Evolutionary conservation across 1,140 invertebrate genomes (phyloP), one percentile per base, ranked within the genome.

Genomic region (Spodoptera litura): DNA sequence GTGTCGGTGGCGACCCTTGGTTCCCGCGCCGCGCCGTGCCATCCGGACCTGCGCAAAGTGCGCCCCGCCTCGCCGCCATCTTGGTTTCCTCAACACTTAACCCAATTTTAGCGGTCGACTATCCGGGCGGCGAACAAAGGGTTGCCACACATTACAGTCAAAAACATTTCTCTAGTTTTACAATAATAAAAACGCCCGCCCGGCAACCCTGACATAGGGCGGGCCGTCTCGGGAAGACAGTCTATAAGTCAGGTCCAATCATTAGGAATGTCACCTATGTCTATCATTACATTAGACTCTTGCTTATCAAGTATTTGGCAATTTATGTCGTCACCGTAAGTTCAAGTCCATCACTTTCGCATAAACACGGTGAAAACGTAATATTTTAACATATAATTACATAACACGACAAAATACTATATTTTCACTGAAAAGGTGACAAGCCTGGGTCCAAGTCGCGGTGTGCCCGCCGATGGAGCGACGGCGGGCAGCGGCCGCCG

Each of bases 71-170:
- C 59, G 78, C 84, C 83, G 86, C 88, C 89, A 88, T 93, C 88
- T 93, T 92, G 90, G 85, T 89, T 91, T 75, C 72, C 72, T 62
- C 27, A 88, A 91, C 88, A 92, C 91, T 93, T 92, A 92, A 93
- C 91, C 93, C 89, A 93, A 83, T 88, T 93, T 85, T 83, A 53
- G 77, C 64, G 78, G 71, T 68, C 77, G 79, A 81, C 80, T 62
- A 49, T 62, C 73, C 56, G 8, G 79, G 72, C 86, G 85, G 78
- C 80, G 87, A 88, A 92, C 90, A 92, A 91, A 90, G 74, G 74
- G 74, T 55, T 52, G 35, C 62, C 74, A 61, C 62, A 58, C 62
- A 25, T n/a, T 58, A 77, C 56, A 74, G 38, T 62, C 72, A 61
- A 73, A 87, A 88, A 66, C 74, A 58, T 55, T 56, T 68, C 74